Base-by-base conservation (phyloP, 2,113 vertebrate genomes). In the Oreocharis arfaki region DNA sequence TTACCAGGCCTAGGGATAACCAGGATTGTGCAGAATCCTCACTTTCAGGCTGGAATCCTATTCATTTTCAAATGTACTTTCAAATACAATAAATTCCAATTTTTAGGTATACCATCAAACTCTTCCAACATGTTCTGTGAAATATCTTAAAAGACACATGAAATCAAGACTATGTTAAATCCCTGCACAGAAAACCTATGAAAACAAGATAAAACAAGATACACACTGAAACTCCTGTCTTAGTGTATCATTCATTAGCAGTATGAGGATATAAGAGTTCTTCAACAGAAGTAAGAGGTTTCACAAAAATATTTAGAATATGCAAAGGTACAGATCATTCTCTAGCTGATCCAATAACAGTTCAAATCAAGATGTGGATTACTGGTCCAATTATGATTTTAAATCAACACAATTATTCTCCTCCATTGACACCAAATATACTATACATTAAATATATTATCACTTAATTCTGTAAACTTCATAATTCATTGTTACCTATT, bases 241-340 rank as follows among this genome's bases (percentile, higher is more conserved):
- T 22, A 81, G 49, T 7, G 24, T 23, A 61, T 20, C 24, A 87
- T 87, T 89, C 84, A 69, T 82, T 77, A 94, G 75, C 63, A 64
- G 28, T 81, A 41, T 69, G 22, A 82, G 59, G 61, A 61, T 82
- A 46, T 76, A 78, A 71, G 33, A 76, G 41, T 3, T 37, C 89
- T 93, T 81, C 84, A 84, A 67, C 7, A 39, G 42, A 89, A 79
- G 12, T 21, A 88, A 91, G 22, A 70, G 7, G 59, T 95, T 84
- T 93, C 47, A 92, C 68, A 93, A 69, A 91, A 92, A 77, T 84
- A 85, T 61, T 95, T 89, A 79, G 41, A 96, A 79, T 78, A 86
- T 68, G 15, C 47, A 84, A 94, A 86, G 53, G 16, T 79, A 70
- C 14, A 60, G 68, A 80, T 64, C 4, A 13, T 47, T 81, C 22